Base-by-base conservation (phyloP, 2,888 invertebrate species). In the Cheilosia soror region DNA sequence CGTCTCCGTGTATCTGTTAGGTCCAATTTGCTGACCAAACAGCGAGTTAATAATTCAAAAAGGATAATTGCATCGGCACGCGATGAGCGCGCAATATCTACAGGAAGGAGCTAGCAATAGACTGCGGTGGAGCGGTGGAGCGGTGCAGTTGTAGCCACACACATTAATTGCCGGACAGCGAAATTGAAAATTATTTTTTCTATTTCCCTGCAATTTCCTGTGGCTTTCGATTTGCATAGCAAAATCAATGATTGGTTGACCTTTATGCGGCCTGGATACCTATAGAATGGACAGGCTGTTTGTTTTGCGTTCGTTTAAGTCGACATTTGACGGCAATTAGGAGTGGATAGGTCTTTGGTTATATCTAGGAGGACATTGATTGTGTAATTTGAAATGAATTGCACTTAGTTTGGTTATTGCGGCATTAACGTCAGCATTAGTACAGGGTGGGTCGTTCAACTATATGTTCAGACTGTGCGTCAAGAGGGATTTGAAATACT, bases 41-140 rank as follows among this genome's bases (percentile, higher is more conserved):
- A 85, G 66, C 57, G 72, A 81, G 85, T 85, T 77, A 81, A 85
- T 85, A 85, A 85, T 85, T 85, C 76, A 85, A 85, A 79, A 84
- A 75, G 81, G 81, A 85, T 85, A 71, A 85, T 85, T 85, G 80
- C 81, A 55, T 55, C 58, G 85, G 85, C 85, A 85, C 85, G 85
- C 85, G 85, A 85, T 85, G 66, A 71, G 60, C 33, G 47, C 20
- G 20, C 20, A 20, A 20, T 20, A 57, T 60, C 62, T 47, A 57
- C n/a, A n/a, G 9, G n/a, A 11, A 37, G 27, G 11, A 42, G 2
- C 47, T 33, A 25, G 2, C 15, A 33, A 63, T 47, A 11, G 58
- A 57, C 31, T 25, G 33, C 53, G 15, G 31, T 57, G 51, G 20
- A 53, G n/a, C n/a, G n/a, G n/a, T n/a, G 29, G 63, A 58, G 31